These are phyloP conservation scores for Lithophane ornitopus DNA, from an alignment of 2,888 invertebrate species.

Conservation along the genomic window DNA sequence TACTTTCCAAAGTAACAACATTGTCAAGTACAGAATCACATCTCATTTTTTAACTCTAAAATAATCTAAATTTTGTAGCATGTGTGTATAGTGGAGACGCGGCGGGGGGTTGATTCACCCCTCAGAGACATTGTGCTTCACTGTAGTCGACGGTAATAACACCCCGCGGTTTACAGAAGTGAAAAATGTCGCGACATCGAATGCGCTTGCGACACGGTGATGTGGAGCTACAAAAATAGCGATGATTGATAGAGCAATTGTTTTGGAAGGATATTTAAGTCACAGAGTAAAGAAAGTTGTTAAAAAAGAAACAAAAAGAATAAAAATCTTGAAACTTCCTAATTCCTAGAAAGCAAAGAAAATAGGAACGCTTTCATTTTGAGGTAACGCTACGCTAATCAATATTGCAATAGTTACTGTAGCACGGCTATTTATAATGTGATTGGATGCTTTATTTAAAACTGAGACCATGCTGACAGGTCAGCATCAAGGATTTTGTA, in stretches of 20 bases:
- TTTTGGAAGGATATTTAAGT: no score
- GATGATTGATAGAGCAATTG: not conserved
- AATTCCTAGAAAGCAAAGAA: no score
- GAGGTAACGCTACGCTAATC: no score
- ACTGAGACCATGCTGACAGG: no score
- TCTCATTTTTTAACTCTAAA: conserved; percentile 47
- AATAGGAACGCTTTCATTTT: no score
- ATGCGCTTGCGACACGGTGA: conserved; percentile 23
- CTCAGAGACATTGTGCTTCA: conserved; percentile 51
- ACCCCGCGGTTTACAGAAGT: conserved; percentile 78
- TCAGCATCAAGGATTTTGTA: no score
- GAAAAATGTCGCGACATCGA: conserved; percentile 77
- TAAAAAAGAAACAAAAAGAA: no score
- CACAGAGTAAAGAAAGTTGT: no score
- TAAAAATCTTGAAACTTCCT: no score
- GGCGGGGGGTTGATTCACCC: conserved; percentile 75
- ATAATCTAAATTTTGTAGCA: conserved; percentile 70
- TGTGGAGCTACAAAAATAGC: not conserved
- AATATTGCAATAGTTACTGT: no score
- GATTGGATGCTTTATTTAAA: no score
- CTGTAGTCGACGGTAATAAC: conserved; percentile 72
- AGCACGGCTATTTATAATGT: no score
- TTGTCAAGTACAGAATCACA: conserved; percentile 43
- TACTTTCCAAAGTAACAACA: conserved; percentile 28
- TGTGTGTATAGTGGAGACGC: conserved; percentile 76